These are phyloP conservation scores for Lota lota DNA, from an alignment of 2,113 vertebrate species.

Conservation along the genomic window DNA sequence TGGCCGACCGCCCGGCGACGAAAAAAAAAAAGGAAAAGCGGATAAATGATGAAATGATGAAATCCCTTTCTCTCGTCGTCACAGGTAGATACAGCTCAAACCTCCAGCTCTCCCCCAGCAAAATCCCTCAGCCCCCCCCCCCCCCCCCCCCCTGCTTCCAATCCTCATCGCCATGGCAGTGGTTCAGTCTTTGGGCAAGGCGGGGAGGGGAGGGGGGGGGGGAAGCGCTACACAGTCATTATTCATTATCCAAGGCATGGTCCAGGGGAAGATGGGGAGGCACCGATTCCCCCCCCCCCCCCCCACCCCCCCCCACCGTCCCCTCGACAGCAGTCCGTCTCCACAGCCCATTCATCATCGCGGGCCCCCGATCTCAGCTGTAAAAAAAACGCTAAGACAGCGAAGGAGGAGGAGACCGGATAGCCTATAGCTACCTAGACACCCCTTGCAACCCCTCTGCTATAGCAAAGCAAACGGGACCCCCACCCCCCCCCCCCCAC, in stretches of 20 bases:
- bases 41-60: constrained; percentile 47
- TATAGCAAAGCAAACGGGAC: too few species aligned
- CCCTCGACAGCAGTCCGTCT: constrained; percentile 68
- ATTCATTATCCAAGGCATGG: constrained; percentile 67
- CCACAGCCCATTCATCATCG: constrained; percentile 64
- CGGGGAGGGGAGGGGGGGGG: constrained; percentile 51
- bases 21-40: background rate
- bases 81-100: background rate
- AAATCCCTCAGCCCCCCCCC: background rate
- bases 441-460: constrained; percentile 23
- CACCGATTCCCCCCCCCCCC: constrained; percentile 58
- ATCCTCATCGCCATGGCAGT: constrained; percentile 29
- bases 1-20: constrained; percentile 9
- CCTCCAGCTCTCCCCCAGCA: too few species aligned
- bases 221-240: constrained; percentile 56
- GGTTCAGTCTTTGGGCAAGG: constrained; percentile 54
- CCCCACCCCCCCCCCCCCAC: too few species aligned
- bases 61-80: constrained; percentile 39
- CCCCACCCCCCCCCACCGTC: too few species aligned
- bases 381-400: constrained; percentile 55
- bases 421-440: too few species aligned
- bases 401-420: constrained; percentile 43
- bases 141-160: constrained; percentile 29
- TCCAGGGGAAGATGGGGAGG: too few species aligned
- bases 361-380: constrained; percentile 53